Evolutionary conservation across 2,113 vertebrate species (phyloP), one percentile per base, ranked within the genome.

Genomic region (Phaetusa simplex): DNA sequence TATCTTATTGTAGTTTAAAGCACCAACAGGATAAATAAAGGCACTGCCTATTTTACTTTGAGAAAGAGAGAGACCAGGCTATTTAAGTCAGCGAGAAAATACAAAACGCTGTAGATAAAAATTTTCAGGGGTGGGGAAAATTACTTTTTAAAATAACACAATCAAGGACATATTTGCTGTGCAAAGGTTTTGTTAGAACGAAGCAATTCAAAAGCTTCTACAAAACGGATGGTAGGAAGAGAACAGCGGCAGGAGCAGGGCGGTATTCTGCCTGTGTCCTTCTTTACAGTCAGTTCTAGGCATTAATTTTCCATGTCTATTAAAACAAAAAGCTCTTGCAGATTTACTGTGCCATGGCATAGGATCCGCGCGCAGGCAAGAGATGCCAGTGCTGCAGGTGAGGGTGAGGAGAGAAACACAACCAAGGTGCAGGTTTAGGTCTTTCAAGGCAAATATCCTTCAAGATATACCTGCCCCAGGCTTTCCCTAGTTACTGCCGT

Each of bases 1-100:
- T 91, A 96, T 98, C 96, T 98, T 96, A 96, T 90, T 93, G 96
- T 76, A 90, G 97, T 95, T 97, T 97, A 93, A 97, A 97, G 95
- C 61, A 93, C 94, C 91, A 95, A 97, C 82, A 80, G 66, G 83
- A 94, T 95, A 97, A 97, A 94, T 82, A 90, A 93, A 81, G 40
- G 52, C 81, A 43, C 58, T 70, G 74, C 64, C 71, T 90, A 88
- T 86, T 93, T 97, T 55, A 50, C 93, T 93, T 95, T 92, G 85
- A 80, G 82, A 82, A 69, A 38, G 49, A 86, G 92, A 79, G 58
- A 84, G 82, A 47, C 86, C 65, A 34, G 74, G 80, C 94, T 97
- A 86, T 90, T 92, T 92, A 95, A 96, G 81, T 78, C 81, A 80
- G 81, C 34, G 71, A 84, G 82, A 95, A 86, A 74, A 72, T 86